These are phyloP conservation scores for Mandrillus leucophaeus DNA, from an alignment of 2,113 vertebrate genomes.

Conservation along the genomic window DNA sequence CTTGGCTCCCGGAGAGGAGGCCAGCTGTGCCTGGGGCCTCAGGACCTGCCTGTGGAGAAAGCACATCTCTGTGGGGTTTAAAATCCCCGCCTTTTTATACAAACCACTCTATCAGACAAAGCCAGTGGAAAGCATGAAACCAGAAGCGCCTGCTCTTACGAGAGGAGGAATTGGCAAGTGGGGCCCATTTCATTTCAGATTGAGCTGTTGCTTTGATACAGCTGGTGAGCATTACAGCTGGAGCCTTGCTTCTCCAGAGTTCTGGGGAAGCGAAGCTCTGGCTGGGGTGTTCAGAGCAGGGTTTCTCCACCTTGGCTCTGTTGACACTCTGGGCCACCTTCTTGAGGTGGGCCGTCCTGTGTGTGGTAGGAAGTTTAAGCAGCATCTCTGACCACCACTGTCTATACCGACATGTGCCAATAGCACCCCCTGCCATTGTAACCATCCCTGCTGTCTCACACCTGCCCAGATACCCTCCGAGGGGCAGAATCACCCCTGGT, in stretches of 20 bases:
- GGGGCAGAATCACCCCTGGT: neutral
- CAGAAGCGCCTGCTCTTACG: neutral
- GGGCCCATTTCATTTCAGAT: neutral
- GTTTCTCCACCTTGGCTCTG: neutral
- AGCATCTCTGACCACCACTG: neutral
- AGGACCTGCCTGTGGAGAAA: neutral
- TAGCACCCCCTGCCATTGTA: neutral
- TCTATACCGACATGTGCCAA: neutral
- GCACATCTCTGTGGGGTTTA: fast-evolving
- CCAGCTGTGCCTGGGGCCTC: neutral
- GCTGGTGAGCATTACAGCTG: neutral
- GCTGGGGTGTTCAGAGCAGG: neutral
- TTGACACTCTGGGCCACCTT: neutral
- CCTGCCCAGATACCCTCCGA: neutral
- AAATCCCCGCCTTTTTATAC: no score
- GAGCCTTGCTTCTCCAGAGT: neutral
- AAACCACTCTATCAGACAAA: neutral
- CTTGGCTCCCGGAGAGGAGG: neutral
- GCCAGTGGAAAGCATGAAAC: neutral
- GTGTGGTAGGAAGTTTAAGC: no score
- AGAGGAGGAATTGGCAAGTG: neutral
- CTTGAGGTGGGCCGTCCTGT: neutral
- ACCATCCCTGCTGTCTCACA: neutral
- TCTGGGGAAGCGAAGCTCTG: neutral
- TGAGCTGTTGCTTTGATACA: neutral